Evolutionary conservation across 2,888 invertebrate genomes (phyloP).

Genomic region (Oasisia sp.): DNA sequence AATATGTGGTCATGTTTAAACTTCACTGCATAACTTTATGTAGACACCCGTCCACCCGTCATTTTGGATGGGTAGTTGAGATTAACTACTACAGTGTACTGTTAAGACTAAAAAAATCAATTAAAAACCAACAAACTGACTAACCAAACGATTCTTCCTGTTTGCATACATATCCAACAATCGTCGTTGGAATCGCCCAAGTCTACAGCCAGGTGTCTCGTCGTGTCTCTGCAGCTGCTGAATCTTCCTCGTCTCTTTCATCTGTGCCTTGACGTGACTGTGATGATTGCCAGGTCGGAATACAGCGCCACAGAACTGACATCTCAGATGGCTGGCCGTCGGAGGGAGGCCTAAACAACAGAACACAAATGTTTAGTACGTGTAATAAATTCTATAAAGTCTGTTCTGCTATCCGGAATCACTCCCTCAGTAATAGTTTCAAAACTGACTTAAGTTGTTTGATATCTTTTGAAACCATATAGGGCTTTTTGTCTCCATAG

Average conservation of each 20-base stretch:
- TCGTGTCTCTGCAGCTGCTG: neutral
- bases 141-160: neutral
- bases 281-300: neutral
- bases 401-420: no score
- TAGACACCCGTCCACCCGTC: no score
- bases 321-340: neutral
- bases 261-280: neutral
- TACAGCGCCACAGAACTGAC: conserved; percentile 6
- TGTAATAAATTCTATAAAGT: no score
- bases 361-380: neutral
- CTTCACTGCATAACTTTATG: neutral
- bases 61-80: neutral
- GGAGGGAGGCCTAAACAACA: neutral
- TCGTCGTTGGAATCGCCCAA: neutral
- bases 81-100: neutral
- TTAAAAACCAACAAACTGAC: neutral
- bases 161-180: neutral
- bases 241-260: neutral
- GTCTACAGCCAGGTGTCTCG: neutral
- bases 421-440: no score
- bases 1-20: neutral
- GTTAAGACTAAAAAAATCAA: neutral
- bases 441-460: no score
- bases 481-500: no score
- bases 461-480: no score